These are phyloP conservation scores for Camponotus vicinus DNA, from an alignment of 1,140 invertebrate species.

Conservation along the genomic window DNA sequence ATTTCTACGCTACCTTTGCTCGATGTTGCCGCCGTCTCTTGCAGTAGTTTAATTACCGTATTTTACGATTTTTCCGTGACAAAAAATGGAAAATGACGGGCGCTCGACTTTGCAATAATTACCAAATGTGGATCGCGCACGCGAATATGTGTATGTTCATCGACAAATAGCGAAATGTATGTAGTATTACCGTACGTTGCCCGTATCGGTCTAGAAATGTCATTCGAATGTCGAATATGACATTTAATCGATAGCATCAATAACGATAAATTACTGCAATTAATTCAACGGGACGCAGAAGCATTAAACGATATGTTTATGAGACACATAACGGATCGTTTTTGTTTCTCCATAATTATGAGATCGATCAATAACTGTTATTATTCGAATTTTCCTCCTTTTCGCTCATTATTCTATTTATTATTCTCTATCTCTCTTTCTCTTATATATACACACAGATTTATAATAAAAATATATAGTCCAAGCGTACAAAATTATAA, in stretches of 20 bases:
- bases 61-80: conserved; percentile 17
- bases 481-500: conserved; percentile 33
- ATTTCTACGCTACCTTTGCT: background rate
- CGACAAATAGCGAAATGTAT: background rate
- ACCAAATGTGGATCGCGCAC: background rate
- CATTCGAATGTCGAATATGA: background rate
- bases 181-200: background rate
- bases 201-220: conserved; percentile 34
- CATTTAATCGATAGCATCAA: conserved; percentile 33
- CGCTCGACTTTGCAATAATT: conserved; percentile 3
- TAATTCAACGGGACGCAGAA: conserved; percentile 53
- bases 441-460: background rate
- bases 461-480: conserved; percentile 10
- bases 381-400: background rate
- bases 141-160: background rate
- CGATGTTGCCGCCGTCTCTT: background rate
- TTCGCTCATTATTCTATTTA: background rate
- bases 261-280: conserved; percentile 58
- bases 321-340: background rate
- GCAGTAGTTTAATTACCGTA: background rate
- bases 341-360: conserved; percentile 20
- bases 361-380: background rate
- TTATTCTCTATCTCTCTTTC: background rate
- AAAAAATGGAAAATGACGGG: background rate
- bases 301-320: background rate